Conservation (phyloP, 2,797 vertebrate genomes). For the Artibeus lituratus region DNA sequence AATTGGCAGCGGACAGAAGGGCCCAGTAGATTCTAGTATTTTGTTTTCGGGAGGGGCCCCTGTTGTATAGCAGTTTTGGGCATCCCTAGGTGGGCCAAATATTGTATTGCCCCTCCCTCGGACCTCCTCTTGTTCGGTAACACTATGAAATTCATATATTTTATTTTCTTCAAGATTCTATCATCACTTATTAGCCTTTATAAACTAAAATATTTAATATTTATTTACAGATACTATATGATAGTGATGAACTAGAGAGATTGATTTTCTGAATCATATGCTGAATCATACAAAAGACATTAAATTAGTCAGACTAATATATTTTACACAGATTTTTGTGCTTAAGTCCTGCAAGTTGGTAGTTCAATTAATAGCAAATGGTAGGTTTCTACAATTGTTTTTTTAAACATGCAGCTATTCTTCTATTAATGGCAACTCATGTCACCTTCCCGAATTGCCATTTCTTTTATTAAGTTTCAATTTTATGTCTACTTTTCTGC, state of each 20-base stretch:
- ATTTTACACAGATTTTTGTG: background rate
- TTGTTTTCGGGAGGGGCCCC: no score
- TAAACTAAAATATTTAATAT: background rate
- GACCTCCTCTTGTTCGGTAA: no score
- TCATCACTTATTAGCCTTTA: background rate
- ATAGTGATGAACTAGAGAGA: background rate
- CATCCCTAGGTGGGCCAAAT: no score
- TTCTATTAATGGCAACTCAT: background rate
- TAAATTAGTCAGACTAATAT: background rate
- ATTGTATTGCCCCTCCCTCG: no score
- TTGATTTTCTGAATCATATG: background rate
- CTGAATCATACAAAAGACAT: background rate
- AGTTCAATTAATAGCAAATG: background rate
- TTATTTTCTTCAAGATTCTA: background rate
- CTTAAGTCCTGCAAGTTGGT: background rate
- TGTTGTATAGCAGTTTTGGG: no score
- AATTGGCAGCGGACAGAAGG: no score
- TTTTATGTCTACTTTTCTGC: background rate
- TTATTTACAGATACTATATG: background rate
- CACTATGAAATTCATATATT: background rate
- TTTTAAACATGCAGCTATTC: background rate
- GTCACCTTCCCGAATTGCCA: background rate
- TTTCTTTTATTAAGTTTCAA: background rate
- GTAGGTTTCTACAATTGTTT: background rate
- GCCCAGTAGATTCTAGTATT: no score